Evolutionary conservation across 2,797 vertebrate genomes (phyloP).

Genomic region (Typhlichthys eigenmanni): DNA sequence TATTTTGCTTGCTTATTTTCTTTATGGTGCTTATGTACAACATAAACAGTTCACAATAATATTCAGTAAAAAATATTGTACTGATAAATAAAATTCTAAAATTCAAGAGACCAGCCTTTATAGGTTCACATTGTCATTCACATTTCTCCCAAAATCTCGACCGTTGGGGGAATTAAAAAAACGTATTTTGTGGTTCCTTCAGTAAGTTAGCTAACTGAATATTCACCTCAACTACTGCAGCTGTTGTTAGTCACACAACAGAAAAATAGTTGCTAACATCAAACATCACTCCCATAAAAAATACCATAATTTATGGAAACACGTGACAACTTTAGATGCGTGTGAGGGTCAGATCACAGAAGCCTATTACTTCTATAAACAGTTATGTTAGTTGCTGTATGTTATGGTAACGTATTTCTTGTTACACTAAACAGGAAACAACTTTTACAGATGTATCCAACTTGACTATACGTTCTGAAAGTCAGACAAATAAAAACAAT

Average conservation of each 20-base stretch:
- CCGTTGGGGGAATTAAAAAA: background rate
- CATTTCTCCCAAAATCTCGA: too few relatives aligned
- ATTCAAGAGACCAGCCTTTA: too few relatives aligned
- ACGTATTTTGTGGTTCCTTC: background rate
- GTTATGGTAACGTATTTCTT: background rate
- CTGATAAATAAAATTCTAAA: too few relatives aligned
- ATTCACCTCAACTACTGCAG: background rate
- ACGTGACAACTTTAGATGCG: too few relatives aligned
- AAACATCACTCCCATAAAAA: background rate
- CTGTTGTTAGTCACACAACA: constrained; percentile 2
- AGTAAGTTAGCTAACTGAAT: background rate
- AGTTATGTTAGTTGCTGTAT: background rate
- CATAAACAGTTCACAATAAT: too few relatives aligned
- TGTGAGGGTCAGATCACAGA: background rate
- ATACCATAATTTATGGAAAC: too few relatives aligned
- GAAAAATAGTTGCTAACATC: constrained; percentile 6
- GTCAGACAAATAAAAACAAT: constrained; percentile 1
- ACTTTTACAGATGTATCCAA: background rate
- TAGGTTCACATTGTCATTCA: too few relatives aligned
- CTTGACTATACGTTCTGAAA: constrained; percentile 18
- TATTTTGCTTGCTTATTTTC: too few relatives aligned
- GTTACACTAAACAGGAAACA: constrained; percentile 8
- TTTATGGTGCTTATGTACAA: too few relatives aligned
- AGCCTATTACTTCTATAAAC: background rate
- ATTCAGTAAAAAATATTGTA: too few relatives aligned